These are phyloP conservation scores for Astur gentilis DNA, from an alignment of 2,113 vertebrate species.

Conservation along the genomic window DNA sequence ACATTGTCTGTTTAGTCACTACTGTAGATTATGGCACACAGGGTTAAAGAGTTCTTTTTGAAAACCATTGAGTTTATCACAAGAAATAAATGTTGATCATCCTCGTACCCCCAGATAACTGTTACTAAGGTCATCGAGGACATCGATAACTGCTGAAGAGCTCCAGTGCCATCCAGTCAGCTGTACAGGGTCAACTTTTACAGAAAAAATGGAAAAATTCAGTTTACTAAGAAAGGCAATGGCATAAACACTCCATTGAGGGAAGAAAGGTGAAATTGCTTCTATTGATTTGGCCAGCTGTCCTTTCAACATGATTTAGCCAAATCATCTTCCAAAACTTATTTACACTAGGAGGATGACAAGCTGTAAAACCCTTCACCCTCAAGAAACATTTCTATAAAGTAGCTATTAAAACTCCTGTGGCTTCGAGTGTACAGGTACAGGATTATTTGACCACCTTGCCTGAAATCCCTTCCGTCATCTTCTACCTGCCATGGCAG, in stretches of 20 bases:
- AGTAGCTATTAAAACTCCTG: not conserved
- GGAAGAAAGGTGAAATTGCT: not conserved
- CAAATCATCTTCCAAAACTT: not conserved
- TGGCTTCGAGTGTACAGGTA: not conserved
- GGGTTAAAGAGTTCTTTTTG: not conserved
- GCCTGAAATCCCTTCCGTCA: not conserved
- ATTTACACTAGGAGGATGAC: not conserved
- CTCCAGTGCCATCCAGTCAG: not conserved
- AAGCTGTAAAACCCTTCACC: not conserved
- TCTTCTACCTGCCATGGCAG: rapidly evolving
- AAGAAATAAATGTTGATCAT: not conserved
- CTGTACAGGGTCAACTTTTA: not conserved
- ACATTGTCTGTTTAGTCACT: not conserved
- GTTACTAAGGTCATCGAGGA: not conserved
- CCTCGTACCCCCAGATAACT: not conserved
- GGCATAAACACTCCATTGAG: not conserved
- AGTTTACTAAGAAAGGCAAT: not conserved
- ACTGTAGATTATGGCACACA: not conserved
- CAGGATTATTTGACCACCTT: not conserved
- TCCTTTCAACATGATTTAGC: not conserved
- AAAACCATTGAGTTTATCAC: not conserved
- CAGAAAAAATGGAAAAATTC: not conserved
- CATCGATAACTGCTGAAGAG: not conserved
- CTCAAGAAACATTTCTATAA: not conserved
- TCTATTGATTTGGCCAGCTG: not conserved